Evolutionary conservation across 1,140 invertebrate genomes (phyloP), one percentile per base, ranked within the genome.

Genomic region (Harlomillsia oculata): DNA sequence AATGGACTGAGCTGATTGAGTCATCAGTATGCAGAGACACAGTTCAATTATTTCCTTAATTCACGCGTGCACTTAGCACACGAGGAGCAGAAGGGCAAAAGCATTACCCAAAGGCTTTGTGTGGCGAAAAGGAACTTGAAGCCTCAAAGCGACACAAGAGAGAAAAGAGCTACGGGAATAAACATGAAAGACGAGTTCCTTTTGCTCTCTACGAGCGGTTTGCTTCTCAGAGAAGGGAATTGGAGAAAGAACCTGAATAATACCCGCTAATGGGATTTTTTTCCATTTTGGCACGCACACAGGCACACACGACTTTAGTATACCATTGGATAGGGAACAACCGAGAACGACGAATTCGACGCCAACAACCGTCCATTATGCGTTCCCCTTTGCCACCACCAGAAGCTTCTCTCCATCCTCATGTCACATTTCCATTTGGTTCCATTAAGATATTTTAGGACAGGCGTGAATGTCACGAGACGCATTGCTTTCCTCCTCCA

Each of bases 1-100:
- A 53, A 53, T 53, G 51, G 39, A 53, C 41, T 53, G 51, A 41
- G 51, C 51, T 53, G 51, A 53, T 53, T 53, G 51, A 53, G 51
- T 43, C 51, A 53, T 53, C 39, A 53, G 51, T 53, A 53, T 53
- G 36, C 51, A 53, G 51, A 23, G 28, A 28, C 51, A 53, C 51
- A 53, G 51, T 53, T 53, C 51, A 53, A 53, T 53, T 53, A 53
- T 41, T 20, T 53, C 36, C 43, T 41, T 53, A 53, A 53, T 53
- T 53, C 51, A 23, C 39, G 39, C 37, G 43, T 41, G 41, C 43
- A 41, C 51, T 20, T 30, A 23, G 11, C 43, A 30, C 30, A 25
- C 2, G 25, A 16, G 8, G n/a, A 44, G 29, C 18, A 41, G 16
- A 5, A 20, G 39, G 25, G 3, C 18, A 41, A 23, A 21, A n/a